Conservation (phyloP, 2,113 vertebrate genomes). For the Onychostoma macrolepis region DNA sequence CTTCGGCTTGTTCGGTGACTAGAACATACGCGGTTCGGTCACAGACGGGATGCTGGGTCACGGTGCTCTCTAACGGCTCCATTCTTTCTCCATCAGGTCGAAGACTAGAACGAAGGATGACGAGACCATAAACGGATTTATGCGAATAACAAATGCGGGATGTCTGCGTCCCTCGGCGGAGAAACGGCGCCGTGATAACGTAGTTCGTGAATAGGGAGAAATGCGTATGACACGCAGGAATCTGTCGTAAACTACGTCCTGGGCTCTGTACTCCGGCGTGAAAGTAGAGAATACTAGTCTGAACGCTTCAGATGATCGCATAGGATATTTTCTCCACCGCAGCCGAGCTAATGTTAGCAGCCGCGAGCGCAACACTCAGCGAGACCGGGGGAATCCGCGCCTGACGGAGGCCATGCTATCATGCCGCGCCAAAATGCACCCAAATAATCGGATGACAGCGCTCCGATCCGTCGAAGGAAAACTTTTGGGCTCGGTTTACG, state of each 20-base stretch:
- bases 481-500: slow-evolving; percentile 72
- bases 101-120: not conserved
- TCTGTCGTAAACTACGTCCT: slow-evolving; percentile 69
- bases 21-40: not conserved
- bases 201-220: slow-evolving; percentile 58
- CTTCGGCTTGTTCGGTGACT: not conserved
- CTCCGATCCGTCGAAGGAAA: slow-evolving; percentile 69
- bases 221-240: slow-evolving; percentile 73
- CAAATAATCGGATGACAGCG: slow-evolving; percentile 70
- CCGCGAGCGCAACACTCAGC: slow-evolving; percentile 66
- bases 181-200: slow-evolving; percentile 19
- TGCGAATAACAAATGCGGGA: not conserved
- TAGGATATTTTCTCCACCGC: slow-evolving; percentile 67
- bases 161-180: not conserved
- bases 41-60: not conserved
- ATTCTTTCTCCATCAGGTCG: slow-evolving; percentile 27
- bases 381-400: slow-evolving; percentile 66
- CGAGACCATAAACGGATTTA: not conserved
- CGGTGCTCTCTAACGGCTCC: not conserved
- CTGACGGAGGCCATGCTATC: slow-evolving; percentile 66
- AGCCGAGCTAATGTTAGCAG: slow-evolving; percentile 70
- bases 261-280: slow-evolving; percentile 73
- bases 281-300: slow-evolving; percentile 68
- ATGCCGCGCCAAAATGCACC: slow-evolving; percentile 66
- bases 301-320: slow-evolving; percentile 67